phyloP scores from a whole-genome alignment of 1,140 invertebrate species.

The Apis dorsata region DNA sequence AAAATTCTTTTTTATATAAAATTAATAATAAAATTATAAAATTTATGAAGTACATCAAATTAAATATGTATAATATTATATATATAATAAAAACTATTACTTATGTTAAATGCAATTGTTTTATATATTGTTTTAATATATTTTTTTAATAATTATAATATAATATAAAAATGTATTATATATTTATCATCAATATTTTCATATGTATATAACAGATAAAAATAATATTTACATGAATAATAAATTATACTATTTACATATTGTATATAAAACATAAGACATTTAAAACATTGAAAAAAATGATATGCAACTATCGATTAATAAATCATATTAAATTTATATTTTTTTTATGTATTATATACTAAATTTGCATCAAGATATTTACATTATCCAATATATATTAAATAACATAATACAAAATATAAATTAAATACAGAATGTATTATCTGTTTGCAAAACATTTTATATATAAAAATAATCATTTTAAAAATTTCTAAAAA shows the following conservation, averaged over 20 bases:
- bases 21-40: not conserved
- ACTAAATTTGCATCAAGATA: not conserved
- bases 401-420: not conserved
- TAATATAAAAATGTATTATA: not conserved
- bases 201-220: not conserved
- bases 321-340: not conserved
- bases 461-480: conserved; percentile 7
- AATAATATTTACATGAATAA: not conserved
- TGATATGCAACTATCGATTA: not conserved
- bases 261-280: not conserved
- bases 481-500: conserved; percentile 9
- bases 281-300: not conserved
- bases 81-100: not conserved
- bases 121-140: not conserved
- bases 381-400: not conserved
- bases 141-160: not conserved
- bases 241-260: not conserved
- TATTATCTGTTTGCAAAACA: not conserved
- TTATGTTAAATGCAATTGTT: not conserved
- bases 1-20: no score
- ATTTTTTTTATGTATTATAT: not conserved
- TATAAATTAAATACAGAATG: conserved; percentile 3
- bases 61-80: not conserved
- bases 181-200: not conserved
- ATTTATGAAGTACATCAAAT: conserved; percentile 27